A percentile compares a stretch with the other conserved stretches of the same genome.
These are phyloP conservation scores for Danio rerio DNA, from an alignment of 2,113 vertebrate species.

Conservation along the genomic window DNA sequence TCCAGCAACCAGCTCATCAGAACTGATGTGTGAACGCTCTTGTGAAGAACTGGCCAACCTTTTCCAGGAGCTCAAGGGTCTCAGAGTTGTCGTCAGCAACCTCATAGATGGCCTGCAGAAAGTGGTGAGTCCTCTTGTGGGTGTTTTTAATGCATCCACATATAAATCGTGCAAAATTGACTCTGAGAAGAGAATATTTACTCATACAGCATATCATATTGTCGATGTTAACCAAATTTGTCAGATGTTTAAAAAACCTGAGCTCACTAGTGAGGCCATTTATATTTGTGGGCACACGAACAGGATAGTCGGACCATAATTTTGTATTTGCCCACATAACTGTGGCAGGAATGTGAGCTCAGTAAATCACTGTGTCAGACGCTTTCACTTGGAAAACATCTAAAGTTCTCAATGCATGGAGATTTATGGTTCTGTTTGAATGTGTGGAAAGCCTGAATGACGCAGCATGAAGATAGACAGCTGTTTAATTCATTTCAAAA, in stretches of 20 bases:
- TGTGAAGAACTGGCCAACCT: conserved; percentile 88
- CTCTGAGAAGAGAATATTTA: too few relatives aligned
- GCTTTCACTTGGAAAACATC: conserved; percentile 9
- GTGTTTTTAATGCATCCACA: neutral
- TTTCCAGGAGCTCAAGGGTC: conserved; percentile 87
- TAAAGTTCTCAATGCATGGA: neutral
- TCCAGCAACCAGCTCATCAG: conserved; percentile 58
- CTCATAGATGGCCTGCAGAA: conserved; percentile 86
- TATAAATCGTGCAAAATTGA: neutral
- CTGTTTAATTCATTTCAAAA: conserved; percentile 35
- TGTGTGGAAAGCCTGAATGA: conserved; percentile 1
- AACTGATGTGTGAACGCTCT: conserved; percentile 84
- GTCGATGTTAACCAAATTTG: conserved; percentile 1
- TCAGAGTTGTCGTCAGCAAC: conserved; percentile 84
- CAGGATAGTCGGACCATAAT: conserved; percentile 39
- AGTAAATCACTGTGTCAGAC: conserved; percentile 19
- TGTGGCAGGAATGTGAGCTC: conserved; percentile 42
- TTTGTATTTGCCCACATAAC: conserved; percentile 39
- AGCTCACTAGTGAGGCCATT: neutral
- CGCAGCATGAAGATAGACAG: neutral
- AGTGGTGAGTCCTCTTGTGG: conserved; percentile 80
- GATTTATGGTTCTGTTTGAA: conserved; percentile 25
- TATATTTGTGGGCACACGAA: conserved; percentile 33
- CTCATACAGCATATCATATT: neutral
- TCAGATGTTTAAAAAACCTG: conserved; percentile 21